phyloP scores from a whole-genome alignment of 2,797 vertebrate species.

The Tadarida brasiliensis region DNA sequence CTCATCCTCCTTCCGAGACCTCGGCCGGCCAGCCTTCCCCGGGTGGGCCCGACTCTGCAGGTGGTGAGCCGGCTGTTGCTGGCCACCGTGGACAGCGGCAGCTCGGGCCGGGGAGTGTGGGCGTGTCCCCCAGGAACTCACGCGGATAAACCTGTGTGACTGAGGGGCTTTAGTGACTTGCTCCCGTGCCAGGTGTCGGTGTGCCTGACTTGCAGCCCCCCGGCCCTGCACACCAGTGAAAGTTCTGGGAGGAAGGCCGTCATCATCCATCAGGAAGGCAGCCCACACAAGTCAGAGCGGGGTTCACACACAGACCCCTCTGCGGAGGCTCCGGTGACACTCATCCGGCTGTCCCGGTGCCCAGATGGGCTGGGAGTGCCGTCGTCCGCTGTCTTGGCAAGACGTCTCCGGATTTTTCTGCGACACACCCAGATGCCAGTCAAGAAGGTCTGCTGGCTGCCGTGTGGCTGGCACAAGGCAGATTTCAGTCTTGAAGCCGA shows the following conservation, averaged over 20 bases:
- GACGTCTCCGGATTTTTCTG: neutral
- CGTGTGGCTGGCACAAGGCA: neutral
- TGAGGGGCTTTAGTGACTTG: neutral
- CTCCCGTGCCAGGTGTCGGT: too few species aligned
- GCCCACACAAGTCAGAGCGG: too few species aligned
- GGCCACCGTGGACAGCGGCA: too few species aligned
- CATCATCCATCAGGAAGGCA: constrained; percentile 14
- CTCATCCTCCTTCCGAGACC: neutral
- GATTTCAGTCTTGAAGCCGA: fast-evolving
- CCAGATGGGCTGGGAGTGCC: neutral
- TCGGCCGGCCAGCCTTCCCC: neutral
- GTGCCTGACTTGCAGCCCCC: neutral
- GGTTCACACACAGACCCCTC: too few species aligned
- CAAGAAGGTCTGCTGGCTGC: neutral
- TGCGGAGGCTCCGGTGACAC: too few species aligned
- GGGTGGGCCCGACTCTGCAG: neutral
- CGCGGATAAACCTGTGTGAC: too few species aligned
- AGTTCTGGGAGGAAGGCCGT: neutral
- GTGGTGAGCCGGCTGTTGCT: fast-evolving
- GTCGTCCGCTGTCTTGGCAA: too few species aligned
- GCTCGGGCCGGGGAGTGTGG: neutral
- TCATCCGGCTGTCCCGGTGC: fast-evolving
- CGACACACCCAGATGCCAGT: neutral
- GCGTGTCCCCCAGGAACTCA: neutral
- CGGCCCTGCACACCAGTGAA: neutral